These are phyloP conservation scores for Oceanodroma tethys DNA, from an alignment of 2,113 vertebrate species.

Conservation along the genomic window DNA sequence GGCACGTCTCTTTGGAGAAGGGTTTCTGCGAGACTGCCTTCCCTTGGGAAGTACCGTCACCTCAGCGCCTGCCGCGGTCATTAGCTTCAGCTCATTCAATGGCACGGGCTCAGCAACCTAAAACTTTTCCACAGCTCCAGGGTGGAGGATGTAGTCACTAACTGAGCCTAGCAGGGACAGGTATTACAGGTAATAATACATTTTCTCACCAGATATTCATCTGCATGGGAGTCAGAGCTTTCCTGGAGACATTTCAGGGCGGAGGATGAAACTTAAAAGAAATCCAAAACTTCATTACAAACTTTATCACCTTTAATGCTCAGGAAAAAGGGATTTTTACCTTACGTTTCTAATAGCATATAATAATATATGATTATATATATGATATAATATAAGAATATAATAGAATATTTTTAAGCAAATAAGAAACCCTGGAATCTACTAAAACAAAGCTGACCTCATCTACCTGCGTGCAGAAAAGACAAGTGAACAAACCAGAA, in stretches of 20 bases:
- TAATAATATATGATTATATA: no score
- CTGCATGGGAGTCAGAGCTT: neutral
- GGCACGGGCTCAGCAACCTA: neutral
- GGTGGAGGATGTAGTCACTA: neutral
- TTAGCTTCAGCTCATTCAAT: neutral
- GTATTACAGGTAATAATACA: neutral
- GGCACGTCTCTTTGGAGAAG: neutral
- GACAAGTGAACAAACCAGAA: neutral
- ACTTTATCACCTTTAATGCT: neutral
- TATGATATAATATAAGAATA: no score
- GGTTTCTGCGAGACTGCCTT: neutral
- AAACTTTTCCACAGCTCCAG: neutral
- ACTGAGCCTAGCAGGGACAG: neutral
- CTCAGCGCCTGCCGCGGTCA: neutral
- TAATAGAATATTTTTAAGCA: neutral
- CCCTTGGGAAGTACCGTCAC: neutral
- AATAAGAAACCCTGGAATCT: neutral
- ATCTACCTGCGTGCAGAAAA: neutral
- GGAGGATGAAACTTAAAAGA: neutral
- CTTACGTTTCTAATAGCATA: neutral
- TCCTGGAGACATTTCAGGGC: neutral
- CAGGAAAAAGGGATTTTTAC: neutral
- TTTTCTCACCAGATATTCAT: neutral
- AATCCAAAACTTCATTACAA: neutral
- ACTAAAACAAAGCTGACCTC: neutral